Evolutionary conservation across 2,797 vertebrate species (phyloP), one percentile per base, ranked within the genome.

Genomic region (Meda fulgida): DNA sequence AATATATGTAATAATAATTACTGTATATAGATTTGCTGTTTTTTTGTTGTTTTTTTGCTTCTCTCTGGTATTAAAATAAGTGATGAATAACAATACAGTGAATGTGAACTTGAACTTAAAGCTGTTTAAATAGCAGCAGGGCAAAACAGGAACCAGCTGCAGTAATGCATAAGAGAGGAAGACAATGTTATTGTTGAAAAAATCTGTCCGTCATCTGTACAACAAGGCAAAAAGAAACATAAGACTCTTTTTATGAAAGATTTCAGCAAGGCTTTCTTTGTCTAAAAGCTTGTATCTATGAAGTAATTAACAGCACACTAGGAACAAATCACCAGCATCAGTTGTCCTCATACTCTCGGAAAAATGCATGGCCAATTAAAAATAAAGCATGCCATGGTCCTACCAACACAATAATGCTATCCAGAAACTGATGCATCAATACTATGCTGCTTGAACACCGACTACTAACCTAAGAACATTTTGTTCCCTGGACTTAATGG

Each of bases 81-180:
- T 36, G 21, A 80, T 69, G 65, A 81, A 69, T 23, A 53, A 26
- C 3, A 69, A n/a, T 26, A 23, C 19, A 46, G 26, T 38, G 2
- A 66, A 77, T 55, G 31, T 66, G 72, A 67, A 53, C 36, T 55
- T 84, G 48, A 69, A 51, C 65, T 69, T 67, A 18, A 80, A 80
- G 10, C 58, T 80, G 65, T 55, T 80, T 80, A 36, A 69, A 69
- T 51, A 66, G 43, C 60, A 67, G 21, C 31, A 19, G n/a, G 26
- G 34, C 31, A 84, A 63, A 78, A 70, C 73, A 84, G 65, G 83
- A 84, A 78, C 65, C 83, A 78, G 83, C 65, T 78, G 83, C 82
- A 69, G 60, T 76, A 51, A 36, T 51, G 72, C 72, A 77, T 53
- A 40, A 14, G 69, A 40, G 31, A 53, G 31, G 31, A 36, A 76